These are phyloP conservation scores for Echiichthys vipera DNA, from an alignment of 2,797 vertebrate genomes.

Conservation along the genomic window DNA sequence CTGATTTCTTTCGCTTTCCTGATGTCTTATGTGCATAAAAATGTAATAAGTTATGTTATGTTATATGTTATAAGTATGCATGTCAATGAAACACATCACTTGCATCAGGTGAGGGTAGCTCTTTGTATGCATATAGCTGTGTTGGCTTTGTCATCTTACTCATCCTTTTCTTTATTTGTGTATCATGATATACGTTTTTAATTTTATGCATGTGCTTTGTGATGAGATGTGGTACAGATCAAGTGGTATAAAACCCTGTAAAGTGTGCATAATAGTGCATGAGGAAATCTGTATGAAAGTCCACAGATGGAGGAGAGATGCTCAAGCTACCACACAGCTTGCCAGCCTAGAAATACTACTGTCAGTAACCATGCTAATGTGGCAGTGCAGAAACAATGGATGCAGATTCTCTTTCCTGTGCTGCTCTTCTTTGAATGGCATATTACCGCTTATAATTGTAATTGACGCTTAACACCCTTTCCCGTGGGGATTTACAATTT, in stretches of 20 bases:
- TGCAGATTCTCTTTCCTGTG: conserved; percentile 18
- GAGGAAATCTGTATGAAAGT: conserved; percentile 44
- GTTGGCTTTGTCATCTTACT: background rate
- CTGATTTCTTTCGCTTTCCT: conserved; percentile 17
- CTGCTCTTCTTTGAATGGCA: background rate
- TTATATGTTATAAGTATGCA: conserved; percentile 25
- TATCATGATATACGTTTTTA: background rate
- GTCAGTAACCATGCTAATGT: conserved; percentile 45
- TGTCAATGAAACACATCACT: conserved; percentile 31
- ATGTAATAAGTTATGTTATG: no score
- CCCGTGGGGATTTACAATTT: background rate
- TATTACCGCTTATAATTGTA: background rate
- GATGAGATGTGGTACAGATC: conserved; percentile 3
- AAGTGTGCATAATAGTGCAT: conserved; percentile 24
- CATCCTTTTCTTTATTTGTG: no score
- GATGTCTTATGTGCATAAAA: conserved; percentile 1
- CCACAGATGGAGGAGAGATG: conserved; percentile 74
- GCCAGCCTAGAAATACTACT: conserved; percentile 38
- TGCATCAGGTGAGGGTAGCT: background rate
- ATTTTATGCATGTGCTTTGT: conserved; percentile 10
- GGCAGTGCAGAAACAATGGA: conserved; percentile 16
- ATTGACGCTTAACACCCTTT: background rate
- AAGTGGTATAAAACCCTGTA: conserved; percentile 10
- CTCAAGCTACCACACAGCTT: conserved; percentile 61
- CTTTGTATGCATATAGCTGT: background rate